Percentiles rank a stretch among this genome's conserved stretches.
These are phyloP conservation scores for Triplophysa siluroides DNA, from an alignment of 2,113 vertebrate genomes.

Conservation along the genomic window DNA sequence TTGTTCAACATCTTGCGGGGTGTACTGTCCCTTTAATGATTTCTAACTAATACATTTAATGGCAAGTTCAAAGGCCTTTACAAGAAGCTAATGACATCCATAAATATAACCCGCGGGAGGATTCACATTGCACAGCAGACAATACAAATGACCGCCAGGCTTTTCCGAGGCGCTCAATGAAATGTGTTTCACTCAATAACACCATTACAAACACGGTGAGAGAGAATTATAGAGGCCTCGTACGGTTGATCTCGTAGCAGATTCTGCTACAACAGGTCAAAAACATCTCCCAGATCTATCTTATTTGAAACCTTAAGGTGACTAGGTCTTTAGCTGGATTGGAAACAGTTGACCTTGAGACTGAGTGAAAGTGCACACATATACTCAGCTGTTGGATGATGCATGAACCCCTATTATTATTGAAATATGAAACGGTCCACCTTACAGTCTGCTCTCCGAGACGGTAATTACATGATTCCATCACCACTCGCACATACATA, in stretches of 20 bases:
- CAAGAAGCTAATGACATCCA: background rate
- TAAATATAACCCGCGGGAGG: constrained; percentile 12
- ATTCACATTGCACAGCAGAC: constrained; percentile 13
- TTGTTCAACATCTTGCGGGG: background rate
- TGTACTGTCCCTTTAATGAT: background rate
- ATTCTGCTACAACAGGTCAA: background rate
- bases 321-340: constrained; percentile 9
- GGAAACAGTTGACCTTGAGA: constrained; percentile 23
- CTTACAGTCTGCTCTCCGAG: background rate
- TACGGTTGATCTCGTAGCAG: background rate
- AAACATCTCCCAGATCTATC: background rate
- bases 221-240: constrained; percentile 17
- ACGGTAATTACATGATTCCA: constrained; percentile 9
- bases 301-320: constrained; percentile 21
- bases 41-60: constrained; percentile 23
- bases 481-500: background rate
- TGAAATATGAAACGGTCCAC: constrained; percentile 7
- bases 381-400: constrained; percentile 1
- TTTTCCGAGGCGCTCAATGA: constrained; percentile 12
- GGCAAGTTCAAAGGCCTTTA: constrained; percentile 9
- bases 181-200: constrained; percentile 38
- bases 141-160: background rate
- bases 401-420: constrained; percentile 18
- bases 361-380: background rate
- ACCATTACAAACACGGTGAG: constrained; percentile 22